These are phyloP conservation scores for Eretmocerus hayati DNA, from an alignment of 2,888 invertebrate species.

Conservation along the genomic window DNA sequence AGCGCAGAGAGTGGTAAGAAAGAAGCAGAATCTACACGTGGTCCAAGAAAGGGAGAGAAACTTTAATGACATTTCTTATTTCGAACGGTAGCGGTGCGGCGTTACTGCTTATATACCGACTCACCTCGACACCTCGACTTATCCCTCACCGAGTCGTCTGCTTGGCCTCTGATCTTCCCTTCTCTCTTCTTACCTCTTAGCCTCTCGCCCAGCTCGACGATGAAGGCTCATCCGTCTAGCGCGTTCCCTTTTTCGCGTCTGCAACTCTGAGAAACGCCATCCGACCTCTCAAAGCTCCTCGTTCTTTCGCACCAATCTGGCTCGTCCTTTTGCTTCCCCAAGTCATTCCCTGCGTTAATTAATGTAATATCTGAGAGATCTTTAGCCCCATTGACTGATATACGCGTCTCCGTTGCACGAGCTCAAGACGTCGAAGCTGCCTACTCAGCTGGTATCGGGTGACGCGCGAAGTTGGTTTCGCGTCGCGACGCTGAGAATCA, in stretches of 20 bases:
- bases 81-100: slow-evolving; percentile 25
- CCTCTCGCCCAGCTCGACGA: too few species aligned
- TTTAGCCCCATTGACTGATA: slow-evolving; percentile 7
- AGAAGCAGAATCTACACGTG: slow-evolving; percentile 30
- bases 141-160: slow-evolving; percentile 8
- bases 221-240: too few species aligned
- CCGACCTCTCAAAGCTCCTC: too few species aligned
- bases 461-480: too few species aligned
- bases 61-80: slow-evolving; percentile 39
- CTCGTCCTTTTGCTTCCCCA: slow-evolving; percentile 11
- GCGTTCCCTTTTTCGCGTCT: too few species aligned
- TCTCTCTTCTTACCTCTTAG: neutral
- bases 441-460: too few species aligned
- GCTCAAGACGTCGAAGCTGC: too few species aligned
- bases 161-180: slow-evolving; percentile 3
- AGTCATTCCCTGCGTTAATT: slow-evolving; percentile 19
- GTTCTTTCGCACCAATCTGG: slow-evolving; percentile 8
- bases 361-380: slow-evolving; percentile 23
- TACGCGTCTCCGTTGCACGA: neutral
- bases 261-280: too few species aligned
- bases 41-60: slow-evolving; percentile 24
- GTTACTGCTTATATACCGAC: slow-evolving; percentile 16
- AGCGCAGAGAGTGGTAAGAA: neutral
- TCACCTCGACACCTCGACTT: slow-evolving; percentile 22
- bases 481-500: too few species aligned